These are phyloP conservation scores for Gymnocypris eckloni DNA, from an alignment of 2,797 vertebrate genomes.

Conservation along the genomic window DNA sequence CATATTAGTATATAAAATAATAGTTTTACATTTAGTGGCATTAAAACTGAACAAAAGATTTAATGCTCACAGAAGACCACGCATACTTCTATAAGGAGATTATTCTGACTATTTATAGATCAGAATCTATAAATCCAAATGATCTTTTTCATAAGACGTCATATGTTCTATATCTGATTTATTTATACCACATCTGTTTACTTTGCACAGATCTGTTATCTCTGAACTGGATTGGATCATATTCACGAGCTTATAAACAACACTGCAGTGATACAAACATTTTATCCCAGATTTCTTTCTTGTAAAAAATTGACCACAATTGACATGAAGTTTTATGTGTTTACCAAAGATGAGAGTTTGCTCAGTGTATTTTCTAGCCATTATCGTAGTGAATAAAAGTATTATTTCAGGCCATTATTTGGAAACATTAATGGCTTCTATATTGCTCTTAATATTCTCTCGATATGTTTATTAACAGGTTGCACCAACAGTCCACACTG, in stretches of 20 bases:
- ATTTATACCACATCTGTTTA: neutral
- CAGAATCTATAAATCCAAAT: neutral
- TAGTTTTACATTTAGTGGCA: neutral
- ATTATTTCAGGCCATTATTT: neutral
- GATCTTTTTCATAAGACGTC: neutral
- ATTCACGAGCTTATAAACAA: neutral
- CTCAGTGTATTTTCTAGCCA: neutral
- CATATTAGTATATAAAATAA: neutral
- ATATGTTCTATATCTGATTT: neutral
- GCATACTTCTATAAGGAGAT: conserved; percentile 23
- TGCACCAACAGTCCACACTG: conserved; percentile 74
- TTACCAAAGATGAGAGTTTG: neutral
- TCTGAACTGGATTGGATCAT: conserved; percentile 3
- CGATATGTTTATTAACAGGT: conserved; percentile 72
- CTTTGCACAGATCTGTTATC: neutral
- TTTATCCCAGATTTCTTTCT: neutral
- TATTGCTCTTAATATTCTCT: neutral
- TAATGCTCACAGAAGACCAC: neutral
- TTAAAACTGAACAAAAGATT: neutral
- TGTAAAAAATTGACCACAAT: neutral
- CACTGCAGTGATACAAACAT: neutral
- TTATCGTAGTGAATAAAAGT: neutral
- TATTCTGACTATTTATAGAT: conserved; percentile 31
- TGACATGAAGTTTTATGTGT: neutral
- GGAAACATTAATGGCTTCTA: neutral